These are phyloP conservation scores for Acomys russatus DNA, from an alignment of 2,797 vertebrate species.

Conservation along the genomic window DNA sequence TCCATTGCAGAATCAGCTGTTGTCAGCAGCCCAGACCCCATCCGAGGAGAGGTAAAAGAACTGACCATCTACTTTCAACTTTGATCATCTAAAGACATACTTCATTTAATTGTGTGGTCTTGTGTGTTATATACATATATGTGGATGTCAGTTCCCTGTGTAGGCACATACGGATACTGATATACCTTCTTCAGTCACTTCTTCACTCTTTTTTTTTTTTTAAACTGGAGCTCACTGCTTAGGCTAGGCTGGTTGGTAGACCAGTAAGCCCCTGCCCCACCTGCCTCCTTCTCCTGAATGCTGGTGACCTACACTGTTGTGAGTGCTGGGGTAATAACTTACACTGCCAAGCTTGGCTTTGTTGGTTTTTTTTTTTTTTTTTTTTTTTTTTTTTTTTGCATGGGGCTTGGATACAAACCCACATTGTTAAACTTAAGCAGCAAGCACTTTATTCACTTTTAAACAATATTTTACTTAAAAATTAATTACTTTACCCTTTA, in stretches of 20 bases:
- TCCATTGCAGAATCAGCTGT: slow-evolving; percentile 92
- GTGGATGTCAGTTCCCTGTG: background rate
- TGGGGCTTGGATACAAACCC: background rate
- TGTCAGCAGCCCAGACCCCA: slow-evolving; percentile 92
- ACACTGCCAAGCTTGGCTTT: background rate
- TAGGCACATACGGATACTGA: no score
- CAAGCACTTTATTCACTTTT: background rate
- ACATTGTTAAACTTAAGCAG: background rate
- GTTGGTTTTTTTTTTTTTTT: no score
- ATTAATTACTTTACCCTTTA: background rate
- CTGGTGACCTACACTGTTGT: background rate
- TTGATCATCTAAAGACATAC: background rate
- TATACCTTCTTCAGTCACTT: background rate
- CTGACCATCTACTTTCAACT: background rate
- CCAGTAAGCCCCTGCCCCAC: background rate
- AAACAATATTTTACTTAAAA: slow-evolving; percentile 20
- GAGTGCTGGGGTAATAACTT: no score
- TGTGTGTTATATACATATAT: background rate
- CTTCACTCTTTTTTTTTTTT: background rate
- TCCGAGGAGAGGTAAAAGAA: slow-evolving; percentile 92
- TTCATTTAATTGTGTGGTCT: background rate
- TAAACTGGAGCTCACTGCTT: background rate
- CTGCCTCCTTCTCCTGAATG: background rate
- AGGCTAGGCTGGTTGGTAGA: background rate
- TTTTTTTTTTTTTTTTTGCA: no score